phyloP scores from a whole-genome alignment of 1,140 invertebrate genomes.

The Monochamus saltuarius region DNA sequence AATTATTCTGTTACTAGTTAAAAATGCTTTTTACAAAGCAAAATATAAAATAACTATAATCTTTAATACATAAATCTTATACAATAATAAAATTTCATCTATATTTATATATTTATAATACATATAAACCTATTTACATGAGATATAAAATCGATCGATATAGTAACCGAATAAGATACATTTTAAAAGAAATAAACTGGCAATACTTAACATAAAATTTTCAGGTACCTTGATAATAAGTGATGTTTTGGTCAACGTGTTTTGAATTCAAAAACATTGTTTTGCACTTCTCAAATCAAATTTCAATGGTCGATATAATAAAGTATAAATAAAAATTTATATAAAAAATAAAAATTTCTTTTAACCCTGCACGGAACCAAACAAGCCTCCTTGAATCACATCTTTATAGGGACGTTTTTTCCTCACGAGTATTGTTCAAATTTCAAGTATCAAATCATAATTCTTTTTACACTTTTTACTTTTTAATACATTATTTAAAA shows the following conservation, averaged over 20 bases:
- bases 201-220: conserved; percentile 3
- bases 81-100: not conserved
- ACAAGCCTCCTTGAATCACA: not conserved
- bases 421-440: too few species aligned
- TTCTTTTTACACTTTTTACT: too few species aligned
- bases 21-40: conserved; percentile 3
- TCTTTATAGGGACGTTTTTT: not conserved
- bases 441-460: too few species aligned
- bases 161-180: conserved; percentile 3
- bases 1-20: conserved; percentile 6
- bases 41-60: conserved; percentile 1
- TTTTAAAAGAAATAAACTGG: conserved; percentile 13
- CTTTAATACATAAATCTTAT: conserved; percentile 3
- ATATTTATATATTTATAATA: conserved; percentile 20
- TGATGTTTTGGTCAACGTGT: conserved; percentile 11
- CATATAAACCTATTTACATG: conserved; percentile 4
- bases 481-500: too few species aligned
- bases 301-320: conserved; percentile 14
- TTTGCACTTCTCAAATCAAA: not conserved
- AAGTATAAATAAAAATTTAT: conserved; percentile 2
- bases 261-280: conserved; percentile 17
- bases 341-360: not conserved
- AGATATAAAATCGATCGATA: conserved; percentile 1
- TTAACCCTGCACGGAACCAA: not conserved
- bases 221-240: conserved; percentile 26